phyloP scores from a whole-genome alignment of 2,888 invertebrate genomes.

The Tholera decimalis region DNA sequence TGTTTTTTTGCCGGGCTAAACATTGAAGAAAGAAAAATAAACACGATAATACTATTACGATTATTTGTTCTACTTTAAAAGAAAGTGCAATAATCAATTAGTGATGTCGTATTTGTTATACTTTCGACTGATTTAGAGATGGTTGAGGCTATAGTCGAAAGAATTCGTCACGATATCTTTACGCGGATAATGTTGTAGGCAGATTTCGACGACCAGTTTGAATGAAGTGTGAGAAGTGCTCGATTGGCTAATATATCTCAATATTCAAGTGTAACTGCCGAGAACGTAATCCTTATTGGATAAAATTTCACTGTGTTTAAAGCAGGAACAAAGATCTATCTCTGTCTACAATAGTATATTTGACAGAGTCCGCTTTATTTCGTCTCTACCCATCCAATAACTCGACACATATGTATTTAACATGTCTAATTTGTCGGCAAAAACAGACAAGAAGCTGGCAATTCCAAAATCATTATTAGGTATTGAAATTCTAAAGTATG shows the following conservation, averaged over 20 bases:
- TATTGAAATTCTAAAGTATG: conserved; percentile 47
- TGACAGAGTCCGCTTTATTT: conserved; percentile 11
- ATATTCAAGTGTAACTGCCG: background rate
- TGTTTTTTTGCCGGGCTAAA: background rate
- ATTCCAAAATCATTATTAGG: conserved; percentile 40
- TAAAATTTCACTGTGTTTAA: background rate
- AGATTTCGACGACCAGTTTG: background rate
- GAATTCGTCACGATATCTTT: conserved; percentile 23
- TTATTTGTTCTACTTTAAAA: conserved; percentile 32
- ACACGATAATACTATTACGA: conserved; percentile 3
- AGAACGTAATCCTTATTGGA: background rate
- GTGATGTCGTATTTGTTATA: conserved; percentile 35
- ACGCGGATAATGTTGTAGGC: background rate
- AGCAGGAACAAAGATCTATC: conserved; percentile 1
- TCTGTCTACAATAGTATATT: background rate
- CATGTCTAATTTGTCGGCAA: conserved; percentile 48
- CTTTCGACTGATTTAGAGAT: conserved; percentile 35
- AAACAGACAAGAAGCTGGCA: conserved; percentile 25
- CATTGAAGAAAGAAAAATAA: conserved; percentile 9
- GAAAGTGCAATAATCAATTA: conserved; percentile 53
- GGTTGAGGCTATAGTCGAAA: conserved; percentile 12
- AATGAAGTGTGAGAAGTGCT: too few relatives aligned
- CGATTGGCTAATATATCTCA: conserved; percentile 5
- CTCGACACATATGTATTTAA: conserved; percentile 3
- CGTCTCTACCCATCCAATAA: background rate